Conservation (phyloP, 2,888 invertebrate genomes). For the Netelia fuscicornis region DNA sequence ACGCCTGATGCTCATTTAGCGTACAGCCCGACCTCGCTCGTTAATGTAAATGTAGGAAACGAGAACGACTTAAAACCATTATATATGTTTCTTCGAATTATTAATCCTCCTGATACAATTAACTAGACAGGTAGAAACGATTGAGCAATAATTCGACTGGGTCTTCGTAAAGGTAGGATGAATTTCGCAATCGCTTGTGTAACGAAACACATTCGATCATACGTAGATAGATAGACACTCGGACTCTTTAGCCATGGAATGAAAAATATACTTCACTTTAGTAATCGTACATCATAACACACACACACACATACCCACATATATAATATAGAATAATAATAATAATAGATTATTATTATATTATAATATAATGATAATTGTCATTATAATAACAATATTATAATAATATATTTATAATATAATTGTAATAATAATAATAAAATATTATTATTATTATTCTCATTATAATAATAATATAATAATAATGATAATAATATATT, state of each 20-base stretch:
- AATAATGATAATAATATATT: too few relatives aligned
- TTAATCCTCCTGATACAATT: not conserved
- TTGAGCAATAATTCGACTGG: conserved; percentile 9
- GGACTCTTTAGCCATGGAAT: not conserved
- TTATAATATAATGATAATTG: too few relatives aligned
- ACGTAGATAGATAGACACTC: not conserved
- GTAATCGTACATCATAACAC: not conserved
- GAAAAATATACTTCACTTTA: not conserved
- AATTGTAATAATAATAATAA: too few relatives aligned
- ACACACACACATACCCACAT: not conserved
- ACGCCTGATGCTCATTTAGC: too few relatives aligned
- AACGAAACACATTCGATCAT: not conserved
- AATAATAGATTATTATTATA: too few relatives aligned
- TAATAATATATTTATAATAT: too few relatives aligned
- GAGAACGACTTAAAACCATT: not conserved
- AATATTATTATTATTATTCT: too few relatives aligned
- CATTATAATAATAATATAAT: too few relatives aligned
- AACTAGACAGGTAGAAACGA: not conserved
- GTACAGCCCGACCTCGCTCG: too few relatives aligned
- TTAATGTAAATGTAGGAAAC: not conserved
- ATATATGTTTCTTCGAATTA: not conserved
- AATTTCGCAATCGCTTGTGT: conserved; percentile 6
- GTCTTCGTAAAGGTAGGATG: not conserved
- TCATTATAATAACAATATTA: too few relatives aligned
- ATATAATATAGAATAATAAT: too few relatives aligned